phyloP scores from a whole-genome alignment of 2,888 invertebrate species.

The Erebia aethiops region DNA sequence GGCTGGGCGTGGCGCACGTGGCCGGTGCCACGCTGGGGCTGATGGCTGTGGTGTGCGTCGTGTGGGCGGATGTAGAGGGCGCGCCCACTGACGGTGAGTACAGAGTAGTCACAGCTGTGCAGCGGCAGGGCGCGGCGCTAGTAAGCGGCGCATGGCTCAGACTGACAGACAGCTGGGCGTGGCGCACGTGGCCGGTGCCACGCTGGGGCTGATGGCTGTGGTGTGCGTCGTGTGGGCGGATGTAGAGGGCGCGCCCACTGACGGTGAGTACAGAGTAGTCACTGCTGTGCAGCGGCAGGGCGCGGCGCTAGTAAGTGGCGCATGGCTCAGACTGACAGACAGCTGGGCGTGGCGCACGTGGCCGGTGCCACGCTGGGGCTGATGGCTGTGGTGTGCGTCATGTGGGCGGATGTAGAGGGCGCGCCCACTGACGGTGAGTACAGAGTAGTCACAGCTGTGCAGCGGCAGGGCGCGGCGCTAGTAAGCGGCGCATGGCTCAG shows the following conservation, averaged over 20 bases:
- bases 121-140: constrained; percentile 81
- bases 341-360: constrained; percentile 86
- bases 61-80: constrained; percentile 91
- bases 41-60: constrained; percentile 91
- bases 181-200: constrained; percentile 85
- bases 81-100: constrained; percentile 84
- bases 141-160: constrained; percentile 91
- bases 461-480: constrained; percentile 81
- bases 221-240: constrained; percentile 93
- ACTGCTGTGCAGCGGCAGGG: too few species aligned
- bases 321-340: constrained; percentile 86
- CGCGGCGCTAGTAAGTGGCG: constrained; percentile 90
- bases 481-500: constrained; percentile 91
- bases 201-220: constrained; percentile 85
- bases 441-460: neutral
- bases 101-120: neutral
- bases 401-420: constrained; percentile 91
- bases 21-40: constrained; percentile 89
- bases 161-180: constrained; percentile 85
- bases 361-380: constrained; percentile 89
- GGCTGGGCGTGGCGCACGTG: constrained; percentile 86
- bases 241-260: constrained; percentile 86
- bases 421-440: constrained; percentile 84
- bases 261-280: constrained; percentile 66
- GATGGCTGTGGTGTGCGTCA: constrained; percentile 86